Evolutionary conservation across 1,140 invertebrate genomes (phyloP).

Genomic region (Hylyphantes graminicola): DNA sequence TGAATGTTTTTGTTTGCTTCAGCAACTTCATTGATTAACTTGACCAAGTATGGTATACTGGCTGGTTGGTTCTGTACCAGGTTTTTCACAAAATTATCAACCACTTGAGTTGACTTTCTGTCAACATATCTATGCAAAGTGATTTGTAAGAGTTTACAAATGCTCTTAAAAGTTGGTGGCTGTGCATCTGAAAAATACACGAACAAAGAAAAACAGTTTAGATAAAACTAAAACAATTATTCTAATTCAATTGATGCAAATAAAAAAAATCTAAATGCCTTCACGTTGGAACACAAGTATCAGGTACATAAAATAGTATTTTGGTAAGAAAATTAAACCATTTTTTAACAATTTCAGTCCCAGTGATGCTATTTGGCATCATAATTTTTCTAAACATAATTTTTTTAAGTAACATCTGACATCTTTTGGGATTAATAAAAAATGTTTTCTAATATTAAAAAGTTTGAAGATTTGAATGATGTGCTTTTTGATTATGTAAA

Average conservation of each 20-base stretch:
- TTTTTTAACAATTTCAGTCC: not conserved
- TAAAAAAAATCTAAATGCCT: not conserved
- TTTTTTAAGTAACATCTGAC: too few relatives aligned
- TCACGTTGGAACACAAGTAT: not conserved
- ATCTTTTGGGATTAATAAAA: too few relatives aligned
- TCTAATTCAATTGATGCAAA: not conserved
- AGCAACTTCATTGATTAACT: slow-evolving; percentile 74
- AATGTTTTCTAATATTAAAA: too few relatives aligned
- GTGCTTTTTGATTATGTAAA: too few relatives aligned
- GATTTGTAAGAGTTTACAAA: slow-evolving; percentile 79
- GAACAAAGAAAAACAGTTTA: not conserved
- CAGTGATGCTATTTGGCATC: too few relatives aligned
- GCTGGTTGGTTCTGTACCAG: slow-evolving; percentile 76
- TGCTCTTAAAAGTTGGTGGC: slow-evolving; percentile 80
- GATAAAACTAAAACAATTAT: not conserved
- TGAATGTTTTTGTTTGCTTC: slow-evolving; percentile 76
- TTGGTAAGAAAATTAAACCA: not conserved
- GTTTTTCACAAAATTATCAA: slow-evolving; percentile 76
- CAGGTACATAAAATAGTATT: not conserved
- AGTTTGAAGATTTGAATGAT: too few relatives aligned
- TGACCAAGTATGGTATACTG: slow-evolving; percentile 77
- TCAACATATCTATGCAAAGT: slow-evolving; percentile 84
- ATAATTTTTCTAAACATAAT: too few relatives aligned
- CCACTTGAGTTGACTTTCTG: slow-evolving; percentile 78
- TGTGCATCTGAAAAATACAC: slow-evolving; percentile 76